These are phyloP conservation scores for Cyclargus thomasi DNA, from an alignment of 1,140 invertebrate species.

Conservation along the genomic window DNA sequence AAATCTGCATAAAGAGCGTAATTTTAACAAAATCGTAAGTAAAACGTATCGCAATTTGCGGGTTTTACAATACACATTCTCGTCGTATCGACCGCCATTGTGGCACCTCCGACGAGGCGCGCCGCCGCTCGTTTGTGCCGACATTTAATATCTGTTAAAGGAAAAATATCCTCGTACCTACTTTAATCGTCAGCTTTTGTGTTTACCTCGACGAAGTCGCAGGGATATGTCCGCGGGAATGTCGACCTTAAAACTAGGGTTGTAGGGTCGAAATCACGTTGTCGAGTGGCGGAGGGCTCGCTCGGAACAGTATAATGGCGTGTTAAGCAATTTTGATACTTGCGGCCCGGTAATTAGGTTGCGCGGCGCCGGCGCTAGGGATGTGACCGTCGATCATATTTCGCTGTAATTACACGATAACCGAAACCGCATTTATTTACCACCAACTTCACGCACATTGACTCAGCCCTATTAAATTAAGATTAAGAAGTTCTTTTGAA, in stretches of 20 bases:
- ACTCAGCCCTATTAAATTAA: neutral
- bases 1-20: too few species aligned
- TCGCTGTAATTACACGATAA: slow-evolving; percentile 5
- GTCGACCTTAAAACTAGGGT: neutral
- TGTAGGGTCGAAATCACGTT: neutral
- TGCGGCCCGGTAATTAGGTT: slow-evolving; percentile 1
- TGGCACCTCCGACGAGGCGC: neutral
- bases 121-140: slow-evolving; percentile 7
- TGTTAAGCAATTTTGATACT: slow-evolving; percentile 13
- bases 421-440: neutral
- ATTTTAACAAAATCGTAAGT: neutral
- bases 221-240: neutral
- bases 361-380: neutral
- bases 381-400: neutral
- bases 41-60: neutral
- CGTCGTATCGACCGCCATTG: neutral
- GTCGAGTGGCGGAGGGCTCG: neutral
- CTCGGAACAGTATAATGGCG: neutral
- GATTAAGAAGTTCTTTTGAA: too few species aligned
- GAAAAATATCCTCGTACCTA: slow-evolving; percentile 10
- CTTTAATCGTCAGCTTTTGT: slow-evolving; percentile 11
- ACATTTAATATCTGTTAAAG: slow-evolving; percentile 15
- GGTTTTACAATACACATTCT: neutral
- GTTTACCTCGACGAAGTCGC: neutral
- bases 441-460: neutral